Evolutionary conservation across 1,140 invertebrate genomes (phyloP), one percentile per base, ranked within the genome.

Genomic region (Microplitis demolitor): DNA sequence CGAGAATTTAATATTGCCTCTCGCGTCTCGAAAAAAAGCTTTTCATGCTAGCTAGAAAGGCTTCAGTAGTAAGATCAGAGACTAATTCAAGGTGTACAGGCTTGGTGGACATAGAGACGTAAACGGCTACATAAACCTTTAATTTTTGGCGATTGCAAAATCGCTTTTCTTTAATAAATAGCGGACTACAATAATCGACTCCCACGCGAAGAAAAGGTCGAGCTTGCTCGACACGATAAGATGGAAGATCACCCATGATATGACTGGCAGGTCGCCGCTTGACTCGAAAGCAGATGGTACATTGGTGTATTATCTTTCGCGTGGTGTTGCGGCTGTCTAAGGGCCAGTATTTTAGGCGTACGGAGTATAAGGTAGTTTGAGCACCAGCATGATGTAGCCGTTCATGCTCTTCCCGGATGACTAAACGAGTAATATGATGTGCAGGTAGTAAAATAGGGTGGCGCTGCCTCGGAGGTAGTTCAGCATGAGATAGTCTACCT

Each of bases 281-380:
- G 24, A 24, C 24, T 24, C 24, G 24, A 24, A 24, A 24, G 24
- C 24, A 24, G 24, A 2, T 24, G 24, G 24, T 24, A 3, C 51
- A 54, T 11, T n/a, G 9, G 63, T 11, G 31, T 74, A 78, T 39
- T 45, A n/a, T 63, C 66, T 39, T 3, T 73, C 14, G 11, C 73
- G 66, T 56, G 33, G 8, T 14, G 8, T 16, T 60, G 13, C 67
- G 6, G 51, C 70, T 63, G 34, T 54, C 39, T 4, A 73, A 11
- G 56, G 61, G 53, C 76, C 76, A 77, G 54, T 67, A 77, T 3
- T 62, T 14, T 16, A 63, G 39, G 3, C 71, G 34, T 3, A 77
- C 11, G 0, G 45, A 13, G 11, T 69, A 50, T 2, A 62, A 54
- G 0, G 64, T 61, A 0, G 60, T 9, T 35, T 71, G 69, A 3